Evolutionary conservation across 2,888 invertebrate genomes (phyloP).

Genomic region (Caenorhabditis zanzibari): DNA sequence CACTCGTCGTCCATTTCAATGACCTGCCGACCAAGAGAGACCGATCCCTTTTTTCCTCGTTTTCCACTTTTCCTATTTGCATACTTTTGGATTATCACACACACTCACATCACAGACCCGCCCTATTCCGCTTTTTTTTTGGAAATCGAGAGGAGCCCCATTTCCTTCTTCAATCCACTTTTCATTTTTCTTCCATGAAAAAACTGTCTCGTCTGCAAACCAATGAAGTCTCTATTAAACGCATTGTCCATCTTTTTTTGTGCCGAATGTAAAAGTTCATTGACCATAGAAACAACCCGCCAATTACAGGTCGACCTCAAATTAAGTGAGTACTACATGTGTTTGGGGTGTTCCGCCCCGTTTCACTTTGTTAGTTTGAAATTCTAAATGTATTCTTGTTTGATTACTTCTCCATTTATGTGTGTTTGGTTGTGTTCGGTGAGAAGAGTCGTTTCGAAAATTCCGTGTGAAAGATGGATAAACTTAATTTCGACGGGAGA

Average conservation of each 20-base stretch:
- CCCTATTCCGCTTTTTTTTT: conserved; percentile 40
- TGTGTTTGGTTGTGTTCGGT: not conserved
- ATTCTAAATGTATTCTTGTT: conserved; percentile 8
- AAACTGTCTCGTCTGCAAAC: conserved; percentile 26
- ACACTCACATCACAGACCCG: conserved; percentile 32
- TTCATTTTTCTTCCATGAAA: conserved; percentile 14
- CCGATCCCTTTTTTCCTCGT: conserved; percentile 31
- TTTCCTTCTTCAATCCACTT: conserved; percentile 2
- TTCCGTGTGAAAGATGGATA: conserved; percentile 36
- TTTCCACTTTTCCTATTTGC: conserved; percentile 50
- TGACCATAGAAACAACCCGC: conserved; percentile 1
- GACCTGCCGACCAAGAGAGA: conserved; percentile 32
- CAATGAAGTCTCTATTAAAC: too few relatives aligned
- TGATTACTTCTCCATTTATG: conserved; percentile 15
- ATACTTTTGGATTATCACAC: conserved; percentile 64
- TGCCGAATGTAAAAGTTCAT: too few relatives aligned
- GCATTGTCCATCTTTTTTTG: too few relatives aligned
- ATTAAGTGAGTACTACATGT: conserved; percentile 21
- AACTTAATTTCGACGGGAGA: conserved; percentile 52
- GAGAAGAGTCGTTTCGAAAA: not conserved
- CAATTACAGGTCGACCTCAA: conserved; percentile 8
- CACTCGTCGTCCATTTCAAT: conserved; percentile 35
- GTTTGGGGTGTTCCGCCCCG: conserved; percentile 4
- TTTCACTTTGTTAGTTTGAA: conserved; percentile 4
- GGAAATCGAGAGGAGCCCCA: conserved; percentile 17